These are phyloP conservation scores for Forbesichthys agassizii DNA, from an alignment of 2,113 vertebrate species.

Conservation along the genomic window DNA sequence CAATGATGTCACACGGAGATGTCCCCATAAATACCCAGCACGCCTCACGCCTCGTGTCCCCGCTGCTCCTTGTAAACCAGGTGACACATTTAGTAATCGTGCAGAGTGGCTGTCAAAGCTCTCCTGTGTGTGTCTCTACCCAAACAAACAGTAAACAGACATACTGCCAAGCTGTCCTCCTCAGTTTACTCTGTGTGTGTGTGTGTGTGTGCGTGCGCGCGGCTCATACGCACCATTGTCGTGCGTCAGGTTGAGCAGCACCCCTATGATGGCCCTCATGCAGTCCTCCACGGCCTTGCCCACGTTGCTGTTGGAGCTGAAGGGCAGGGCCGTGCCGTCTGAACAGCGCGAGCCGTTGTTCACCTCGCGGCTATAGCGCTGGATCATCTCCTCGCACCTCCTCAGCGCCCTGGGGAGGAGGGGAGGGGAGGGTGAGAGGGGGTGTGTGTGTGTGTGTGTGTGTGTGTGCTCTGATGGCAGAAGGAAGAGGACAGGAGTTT, in stretches of 20 bases:
- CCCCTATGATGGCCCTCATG: conserved; percentile 95
- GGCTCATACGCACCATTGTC: conserved; percentile 85
- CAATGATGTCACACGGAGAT: background rate
- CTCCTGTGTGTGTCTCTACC: no score
- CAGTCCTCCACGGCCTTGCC: conserved; percentile 95
- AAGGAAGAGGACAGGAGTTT: background rate
- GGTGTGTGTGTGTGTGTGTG: no score
- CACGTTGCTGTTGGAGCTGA: conserved; percentile 83
- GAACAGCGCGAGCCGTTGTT: conserved; percentile 77
- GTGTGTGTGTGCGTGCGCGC: conserved; percentile 5
- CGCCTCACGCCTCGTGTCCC: no score
- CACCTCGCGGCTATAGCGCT: conserved; percentile 86
- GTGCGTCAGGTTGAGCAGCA: conserved; percentile 94
- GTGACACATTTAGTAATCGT: no score
- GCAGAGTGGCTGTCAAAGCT: no score
- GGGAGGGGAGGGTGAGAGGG: background rate
- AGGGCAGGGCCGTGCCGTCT: conserved; percentile 72
- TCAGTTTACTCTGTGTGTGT: no score
- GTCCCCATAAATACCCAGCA: background rate
- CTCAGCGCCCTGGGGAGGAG: conserved; percentile 80
- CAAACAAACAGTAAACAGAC: no score
- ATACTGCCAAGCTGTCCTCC: no score
- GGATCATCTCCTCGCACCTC: conserved; percentile 91
- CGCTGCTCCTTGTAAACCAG: no score
- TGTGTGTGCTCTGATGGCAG: no score